Conservation (phyloP, 2,113 vertebrate genomes). For the Choloepus hoffmanni region DNA sequence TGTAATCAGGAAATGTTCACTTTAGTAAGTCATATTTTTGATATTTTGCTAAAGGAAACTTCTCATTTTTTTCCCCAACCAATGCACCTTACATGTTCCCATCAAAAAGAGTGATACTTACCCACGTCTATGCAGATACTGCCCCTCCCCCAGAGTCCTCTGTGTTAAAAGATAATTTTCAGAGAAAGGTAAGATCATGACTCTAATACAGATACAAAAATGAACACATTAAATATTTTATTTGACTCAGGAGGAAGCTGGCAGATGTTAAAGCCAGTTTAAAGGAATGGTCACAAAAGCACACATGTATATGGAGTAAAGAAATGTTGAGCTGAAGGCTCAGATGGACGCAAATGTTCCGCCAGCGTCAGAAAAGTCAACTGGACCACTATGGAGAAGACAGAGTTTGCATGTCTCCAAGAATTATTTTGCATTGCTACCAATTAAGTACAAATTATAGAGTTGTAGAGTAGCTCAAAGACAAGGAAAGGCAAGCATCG, state of each 20-base stretch:
- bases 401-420: background rate
- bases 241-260: slow-evolving; percentile 9
- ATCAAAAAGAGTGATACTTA: background rate
- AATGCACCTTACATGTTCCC: background rate
- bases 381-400: background rate
- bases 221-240: background rate
- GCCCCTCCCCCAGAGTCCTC: background rate
- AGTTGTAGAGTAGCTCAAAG: background rate
- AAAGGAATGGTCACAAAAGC: background rate
- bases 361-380: background rate
- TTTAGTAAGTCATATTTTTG: background rate
- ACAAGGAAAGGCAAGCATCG: background rate
- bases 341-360: background rate
- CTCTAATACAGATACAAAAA: background rate
- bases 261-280: background rate
- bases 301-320: background rate
- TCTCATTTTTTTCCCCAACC: background rate
- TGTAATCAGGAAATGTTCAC: background rate
- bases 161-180: background rate
- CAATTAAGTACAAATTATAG: background rate
- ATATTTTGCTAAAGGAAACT: background rate
- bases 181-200: background rate
- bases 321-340: background rate
- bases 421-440: background rate
- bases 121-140: background rate